Evolutionary conservation across 2,888 invertebrate species (phyloP), one percentile per base, ranked within the genome.

Genomic region (Drosophila anomalata): DNA sequence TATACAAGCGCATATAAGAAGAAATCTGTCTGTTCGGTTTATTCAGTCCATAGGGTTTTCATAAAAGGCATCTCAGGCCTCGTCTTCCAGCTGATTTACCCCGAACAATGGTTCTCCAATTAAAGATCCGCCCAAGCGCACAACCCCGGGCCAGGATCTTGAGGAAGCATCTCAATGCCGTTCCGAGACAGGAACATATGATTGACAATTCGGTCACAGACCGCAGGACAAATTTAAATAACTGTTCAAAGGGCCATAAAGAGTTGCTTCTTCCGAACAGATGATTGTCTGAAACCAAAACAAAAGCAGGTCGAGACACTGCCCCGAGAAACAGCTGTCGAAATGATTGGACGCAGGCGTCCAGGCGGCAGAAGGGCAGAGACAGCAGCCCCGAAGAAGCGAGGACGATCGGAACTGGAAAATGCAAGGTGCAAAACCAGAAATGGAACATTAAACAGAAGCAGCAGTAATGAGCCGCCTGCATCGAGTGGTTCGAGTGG

Each of bases 191-290:
- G 53, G 69, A 87, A 79, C 87, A 88, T 77, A 82, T 88, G 88
- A 88, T 82, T 80, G 85, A 87, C 88, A 87, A 77, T 73, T 66
- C 75, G 79, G 53, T 47, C 54, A 51, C 58, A 59, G 78, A 87
- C 88, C 86, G 77, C 88, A 87, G 82, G 74, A 82, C 87, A 82
- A 77, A 84, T 88, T 87, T 79, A 81, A 87, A 87, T 87, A 84
- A 84, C 88, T 82, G 82, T 75, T 69, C 62, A 73, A 44, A 71
- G 52, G 39, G 66, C 29, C 11, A 2, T 17, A 66, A 65, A 70
- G 72, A 82, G 77, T 74, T 73, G 65, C 4, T 24, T 66, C 53
- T 9, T 70, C 68, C 66, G 58, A 75, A 83, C 70, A 68, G 65
- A 59, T 75, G 75, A 75, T 75, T 75, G 75, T 46, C 54, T 20